These are phyloP conservation scores for Zaprionus camerounensis DNA, from an alignment of 1,140 invertebrate genomes.

Conservation along the genomic window DNA sequence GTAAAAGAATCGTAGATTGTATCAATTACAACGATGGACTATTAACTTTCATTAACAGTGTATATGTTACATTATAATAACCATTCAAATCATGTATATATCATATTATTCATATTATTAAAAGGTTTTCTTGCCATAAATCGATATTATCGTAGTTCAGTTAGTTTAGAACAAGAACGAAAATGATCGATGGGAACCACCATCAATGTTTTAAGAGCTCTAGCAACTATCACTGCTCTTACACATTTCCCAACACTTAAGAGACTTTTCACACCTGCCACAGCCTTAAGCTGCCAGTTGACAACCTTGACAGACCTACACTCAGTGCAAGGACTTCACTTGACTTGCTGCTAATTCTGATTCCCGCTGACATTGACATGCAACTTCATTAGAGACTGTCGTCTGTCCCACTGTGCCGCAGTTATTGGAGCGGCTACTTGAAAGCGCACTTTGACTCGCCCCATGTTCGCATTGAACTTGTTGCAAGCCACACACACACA, in stretches of 20 bases:
- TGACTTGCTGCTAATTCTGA: constrained; percentile 54
- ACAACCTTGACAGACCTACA: constrained; percentile 66
- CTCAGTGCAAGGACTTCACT: constrained; percentile 73
- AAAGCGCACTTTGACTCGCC: constrained; percentile 65
- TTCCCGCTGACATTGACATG: constrained; percentile 75
- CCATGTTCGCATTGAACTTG: constrained; percentile 73
- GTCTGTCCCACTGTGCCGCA: constrained; percentile 20
- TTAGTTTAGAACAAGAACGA: too few species aligned
- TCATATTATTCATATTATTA: too few species aligned
- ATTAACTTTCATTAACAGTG: too few species aligned
- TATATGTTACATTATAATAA: too few species aligned
- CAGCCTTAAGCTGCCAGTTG: constrained; percentile 14
- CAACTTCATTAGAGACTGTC: constrained; percentile 66
- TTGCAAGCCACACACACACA: constrained; percentile 25
- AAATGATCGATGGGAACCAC: too few species aligned
- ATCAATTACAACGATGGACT: too few species aligned
- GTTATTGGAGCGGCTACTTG: constrained; percentile 76
- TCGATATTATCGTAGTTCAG: too few species aligned
- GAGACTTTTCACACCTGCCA: background rate
- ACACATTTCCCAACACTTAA: background rate
- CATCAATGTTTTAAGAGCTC: too few species aligned
- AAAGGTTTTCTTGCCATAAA: too few species aligned
- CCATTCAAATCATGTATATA: too few species aligned
- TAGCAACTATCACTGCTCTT: too few species aligned
- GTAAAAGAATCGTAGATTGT: too few species aligned